These are phyloP conservation scores for Petromus typicus DNA, from an alignment of 2,113 vertebrate species.

Conservation along the genomic window DNA sequence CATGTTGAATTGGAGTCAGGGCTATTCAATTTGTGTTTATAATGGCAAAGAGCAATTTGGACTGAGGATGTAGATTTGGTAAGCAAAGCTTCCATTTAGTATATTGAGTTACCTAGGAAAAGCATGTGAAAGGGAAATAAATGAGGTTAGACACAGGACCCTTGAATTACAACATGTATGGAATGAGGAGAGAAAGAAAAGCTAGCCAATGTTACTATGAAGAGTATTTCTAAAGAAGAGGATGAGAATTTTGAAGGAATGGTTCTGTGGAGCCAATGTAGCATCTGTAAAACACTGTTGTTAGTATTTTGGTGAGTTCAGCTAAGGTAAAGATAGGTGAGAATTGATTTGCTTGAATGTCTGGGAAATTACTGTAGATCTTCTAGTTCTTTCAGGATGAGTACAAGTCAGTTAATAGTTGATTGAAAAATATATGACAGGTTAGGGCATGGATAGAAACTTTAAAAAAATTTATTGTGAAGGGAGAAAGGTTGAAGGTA, in stretches of 20 bases:
- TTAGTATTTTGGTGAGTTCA: not conserved
- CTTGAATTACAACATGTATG: not conserved
- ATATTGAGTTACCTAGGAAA: not conserved
- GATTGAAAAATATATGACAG: not conserved
- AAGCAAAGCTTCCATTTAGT: not conserved
- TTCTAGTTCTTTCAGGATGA: not conserved
- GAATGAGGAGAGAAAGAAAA: not conserved
- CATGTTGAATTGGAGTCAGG: not conserved
- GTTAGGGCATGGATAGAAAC: not conserved
- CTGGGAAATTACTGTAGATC: not conserved
- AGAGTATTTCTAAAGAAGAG: not conserved
- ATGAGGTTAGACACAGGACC: not conserved
- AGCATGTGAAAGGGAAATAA: not conserved
- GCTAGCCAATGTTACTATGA: not conserved
- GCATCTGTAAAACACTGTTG: not conserved
- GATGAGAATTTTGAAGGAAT: not conserved
- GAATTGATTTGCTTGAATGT: not conserved
- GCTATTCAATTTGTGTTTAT: not conserved
- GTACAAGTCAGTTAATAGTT: not conserved
- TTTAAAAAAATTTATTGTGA: not conserved
- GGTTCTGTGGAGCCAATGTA: not conserved
- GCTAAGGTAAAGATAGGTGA: not conserved
- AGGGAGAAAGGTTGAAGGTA: not conserved
- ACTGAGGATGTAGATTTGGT: not conserved
- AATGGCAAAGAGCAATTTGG: conserved; percentile 1